Conservation (phyloP, 1,140 invertebrate genomes). For the Capitella teleta region DNA sequence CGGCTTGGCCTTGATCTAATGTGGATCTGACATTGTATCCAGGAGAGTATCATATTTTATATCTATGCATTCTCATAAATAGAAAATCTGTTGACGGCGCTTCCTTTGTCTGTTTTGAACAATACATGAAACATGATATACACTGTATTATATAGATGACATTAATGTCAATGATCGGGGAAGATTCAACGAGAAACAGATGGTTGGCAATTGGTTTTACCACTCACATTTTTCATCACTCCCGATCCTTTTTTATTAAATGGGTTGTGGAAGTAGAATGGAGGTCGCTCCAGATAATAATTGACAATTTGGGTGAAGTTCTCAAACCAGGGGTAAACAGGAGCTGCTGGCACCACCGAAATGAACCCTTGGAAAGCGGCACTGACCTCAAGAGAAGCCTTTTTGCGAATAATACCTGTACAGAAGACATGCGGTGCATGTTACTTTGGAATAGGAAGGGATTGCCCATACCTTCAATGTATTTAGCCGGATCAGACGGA, state of each 20-base stretch:
- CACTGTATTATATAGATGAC: no score
- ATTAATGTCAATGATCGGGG: no score
- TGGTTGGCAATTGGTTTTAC: no score
- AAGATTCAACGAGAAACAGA: no score
- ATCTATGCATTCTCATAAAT: no score
- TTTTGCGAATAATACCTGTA: not conserved
- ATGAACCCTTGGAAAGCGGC: conserved; percentile 29
- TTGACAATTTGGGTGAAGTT: conserved; percentile 26
- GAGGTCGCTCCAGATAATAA: conserved; percentile 27
- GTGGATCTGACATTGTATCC: no score
- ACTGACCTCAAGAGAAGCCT: not conserved
- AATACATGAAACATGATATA: no score
- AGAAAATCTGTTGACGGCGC: no score
- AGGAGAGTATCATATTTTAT: no score
- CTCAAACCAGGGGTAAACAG: conserved; percentile 24
- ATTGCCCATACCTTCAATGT: conserved; percentile 24
- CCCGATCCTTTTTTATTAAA: no score
- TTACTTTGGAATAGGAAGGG: not conserved
- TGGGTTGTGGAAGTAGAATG: conserved; percentile 29
- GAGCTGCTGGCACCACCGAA: conserved; percentile 27
- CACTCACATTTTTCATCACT: conserved; percentile 21
- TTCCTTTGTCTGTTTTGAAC: no score
- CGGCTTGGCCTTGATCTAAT: no score
- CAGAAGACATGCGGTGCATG: not conserved
- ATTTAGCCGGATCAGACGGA: conserved; percentile 18